phyloP scores from a whole-genome alignment of 2,888 invertebrate genomes.

The Cryptocheilus praepositus region DNA sequence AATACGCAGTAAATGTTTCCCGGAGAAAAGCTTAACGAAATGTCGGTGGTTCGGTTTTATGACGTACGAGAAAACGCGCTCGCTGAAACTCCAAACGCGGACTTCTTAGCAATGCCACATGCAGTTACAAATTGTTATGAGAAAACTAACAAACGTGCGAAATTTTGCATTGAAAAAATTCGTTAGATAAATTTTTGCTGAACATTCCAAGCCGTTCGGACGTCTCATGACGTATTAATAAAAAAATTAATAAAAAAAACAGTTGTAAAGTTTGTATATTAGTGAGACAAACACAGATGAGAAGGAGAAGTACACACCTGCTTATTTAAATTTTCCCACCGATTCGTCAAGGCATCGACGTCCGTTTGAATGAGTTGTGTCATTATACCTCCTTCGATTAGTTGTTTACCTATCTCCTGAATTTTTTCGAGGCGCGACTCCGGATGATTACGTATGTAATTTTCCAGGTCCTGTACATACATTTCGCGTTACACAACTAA shows the following conservation, averaged over 20 bases:
- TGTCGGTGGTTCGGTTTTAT: too few relatives aligned
- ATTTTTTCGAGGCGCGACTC: slow-evolving; percentile 84
- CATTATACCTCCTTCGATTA: slow-evolving; percentile 86
- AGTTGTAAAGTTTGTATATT: slow-evolving; percentile 17
- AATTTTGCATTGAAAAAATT: neutral
- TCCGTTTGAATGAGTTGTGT: slow-evolving; percentile 81
- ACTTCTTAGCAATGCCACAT: slow-evolving; percentile 29
- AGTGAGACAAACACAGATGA: slow-evolving; percentile 15
- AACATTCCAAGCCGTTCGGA: slow-evolving; percentile 15
- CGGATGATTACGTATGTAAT: slow-evolving; percentile 85
- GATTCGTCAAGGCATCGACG: slow-evolving; percentile 79
- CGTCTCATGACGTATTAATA: slow-evolving; percentile 12
- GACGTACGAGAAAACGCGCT: too few relatives aligned
- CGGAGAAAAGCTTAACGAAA: too few relatives aligned
- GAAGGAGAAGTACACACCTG: slow-evolving; percentile 78
- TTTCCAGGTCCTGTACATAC: slow-evolving; percentile 87
- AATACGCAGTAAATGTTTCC: too few relatives aligned
- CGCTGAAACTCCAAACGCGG: neutral
- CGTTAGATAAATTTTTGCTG: slow-evolving; percentile 6
- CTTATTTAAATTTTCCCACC: slow-evolving; percentile 83
- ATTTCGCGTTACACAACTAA: neutral
- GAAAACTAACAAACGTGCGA: slow-evolving; percentile 18
- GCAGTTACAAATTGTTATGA: slow-evolving; percentile 34
- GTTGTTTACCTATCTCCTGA: slow-evolving; percentile 84
- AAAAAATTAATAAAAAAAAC: neutral